Evolutionary conservation across 2,113 vertebrate genomes (phyloP).

Genomic region (Galbula dea): DNA sequence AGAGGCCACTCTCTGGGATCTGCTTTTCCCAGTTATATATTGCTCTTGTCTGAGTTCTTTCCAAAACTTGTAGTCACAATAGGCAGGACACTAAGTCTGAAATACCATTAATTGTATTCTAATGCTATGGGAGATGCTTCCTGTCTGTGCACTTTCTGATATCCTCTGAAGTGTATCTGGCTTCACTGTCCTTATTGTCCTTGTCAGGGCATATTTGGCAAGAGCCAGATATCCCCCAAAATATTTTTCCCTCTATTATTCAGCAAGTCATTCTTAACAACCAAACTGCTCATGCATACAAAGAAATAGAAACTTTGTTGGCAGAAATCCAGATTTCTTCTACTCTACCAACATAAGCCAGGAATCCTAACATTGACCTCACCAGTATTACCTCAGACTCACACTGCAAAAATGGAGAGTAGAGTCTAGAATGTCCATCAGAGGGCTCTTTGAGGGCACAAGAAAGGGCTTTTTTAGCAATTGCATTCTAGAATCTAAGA

Average conservation of each 20-base stretch:
- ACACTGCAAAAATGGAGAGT: background rate
- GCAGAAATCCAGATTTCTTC: background rate
- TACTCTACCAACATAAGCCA: background rate
- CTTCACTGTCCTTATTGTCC: background rate
- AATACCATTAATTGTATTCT: background rate
- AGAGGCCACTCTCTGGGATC: background rate
- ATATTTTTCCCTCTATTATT: background rate
- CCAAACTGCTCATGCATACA: background rate
- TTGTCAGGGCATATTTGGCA: background rate
- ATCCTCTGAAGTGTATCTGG: background rate
- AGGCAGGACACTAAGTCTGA: background rate
- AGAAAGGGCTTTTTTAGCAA: background rate
- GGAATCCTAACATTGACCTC: background rate
- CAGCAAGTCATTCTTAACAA: background rate
- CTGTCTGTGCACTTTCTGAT: background rate
- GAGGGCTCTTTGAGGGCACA: background rate
- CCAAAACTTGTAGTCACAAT: background rate
- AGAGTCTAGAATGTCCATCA: background rate
- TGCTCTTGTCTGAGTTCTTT: background rate
- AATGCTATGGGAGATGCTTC: background rate
- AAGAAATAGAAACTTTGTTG: background rate
- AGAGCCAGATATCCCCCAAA: background rate
- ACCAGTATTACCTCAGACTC: background rate
- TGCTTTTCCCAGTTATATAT: background rate
- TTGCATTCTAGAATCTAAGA: background rate